phyloP scores from a whole-genome alignment of 2,797 vertebrate species.

The Centroberyx gerrardi region DNA sequence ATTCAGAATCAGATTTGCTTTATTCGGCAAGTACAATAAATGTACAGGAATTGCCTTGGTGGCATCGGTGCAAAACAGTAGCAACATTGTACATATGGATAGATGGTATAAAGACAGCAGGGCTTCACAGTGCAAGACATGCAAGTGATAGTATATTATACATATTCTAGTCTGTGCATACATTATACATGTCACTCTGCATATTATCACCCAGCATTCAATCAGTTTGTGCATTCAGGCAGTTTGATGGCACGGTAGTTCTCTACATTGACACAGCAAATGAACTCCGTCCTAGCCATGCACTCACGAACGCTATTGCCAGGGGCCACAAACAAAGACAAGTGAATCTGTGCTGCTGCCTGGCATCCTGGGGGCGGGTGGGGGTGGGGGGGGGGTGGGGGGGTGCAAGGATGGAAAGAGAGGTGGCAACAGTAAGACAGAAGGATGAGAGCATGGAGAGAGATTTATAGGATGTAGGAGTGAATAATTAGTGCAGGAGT shows the following conservation, averaged over 20 bases:
- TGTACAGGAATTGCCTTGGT: no score
- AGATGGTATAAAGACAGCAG: not conserved
- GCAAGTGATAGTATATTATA: not conserved
- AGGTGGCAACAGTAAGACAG: constrained; percentile 18
- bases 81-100: not conserved
- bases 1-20: no score
- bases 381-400: no score
- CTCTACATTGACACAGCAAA: constrained; percentile 31
- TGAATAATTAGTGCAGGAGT: constrained; percentile 5
- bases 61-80: not conserved
- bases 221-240: constrained; percentile 34
- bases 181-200: constrained; percentile 55
- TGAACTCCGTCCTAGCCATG: constrained; percentile 31
- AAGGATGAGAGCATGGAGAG: not conserved
- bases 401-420: not conserved
- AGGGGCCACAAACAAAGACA: constrained; percentile 55
- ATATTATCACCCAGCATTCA: constrained; percentile 46
- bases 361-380: constrained; percentile 24
- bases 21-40: no score
- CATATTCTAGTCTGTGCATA: constrained; percentile 8
- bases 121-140: constrained; percentile 2
- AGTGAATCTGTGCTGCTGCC: constrained; percentile 57
- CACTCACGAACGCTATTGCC: constrained; percentile 49
- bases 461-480: constrained; percentile 19
- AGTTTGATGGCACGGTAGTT: constrained; percentile 55